Evolutionary conservation across 2,797 vertebrate genomes (phyloP), one percentile per base, ranked within the genome.

Genomic region (Pantherophis alleghaniensis): DNA sequence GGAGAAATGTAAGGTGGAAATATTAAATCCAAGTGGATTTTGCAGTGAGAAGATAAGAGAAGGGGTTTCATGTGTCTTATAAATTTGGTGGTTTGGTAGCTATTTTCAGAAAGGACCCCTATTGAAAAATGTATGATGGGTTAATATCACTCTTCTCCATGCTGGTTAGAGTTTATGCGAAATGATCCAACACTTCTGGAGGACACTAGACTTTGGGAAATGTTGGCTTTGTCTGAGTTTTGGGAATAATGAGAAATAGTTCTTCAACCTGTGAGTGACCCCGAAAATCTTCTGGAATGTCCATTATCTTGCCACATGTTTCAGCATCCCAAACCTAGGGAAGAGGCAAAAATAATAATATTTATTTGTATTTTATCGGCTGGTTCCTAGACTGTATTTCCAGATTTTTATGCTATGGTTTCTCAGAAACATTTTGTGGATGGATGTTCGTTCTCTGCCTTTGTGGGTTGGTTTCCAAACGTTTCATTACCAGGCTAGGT

Each of bases 291-390:
- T 95, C 89, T 18, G 96, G 96, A 6, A 97, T 90, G 6, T 96
- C 96, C 32, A 66, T 56, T 42, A 96, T 66, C 83, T 96, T 97
- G 89, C 91, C 86, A 12, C 96, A 95, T 2, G 95, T 95, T 53
- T 56, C 87, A 56, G 96, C 97, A 63, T 97, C 97, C 96, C 97
- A 97, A n/a, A 97, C 90, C 97, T 97, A 63, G 16, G 86, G 9
- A 56, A 14, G 79, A 32, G 66, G 37, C n/a, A 51, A 32, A 47
- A 87, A 16, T 7, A 69, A 56, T 53, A 28, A 32, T 56, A 63
- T 42, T 13, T 47, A 26, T 60, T 93, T 47, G 7, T 32, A 59
- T 2, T 37, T 7, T 22, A 37, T 14, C 56, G 16, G 11, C n/a
- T 90, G 18, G n/a, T 56, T 69, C 20, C 20, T 59, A 6, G 55